These are phyloP conservation scores for Lamellibrachia satsuma DNA, from an alignment of 2,888 invertebrate species.

Conservation along the genomic window DNA sequence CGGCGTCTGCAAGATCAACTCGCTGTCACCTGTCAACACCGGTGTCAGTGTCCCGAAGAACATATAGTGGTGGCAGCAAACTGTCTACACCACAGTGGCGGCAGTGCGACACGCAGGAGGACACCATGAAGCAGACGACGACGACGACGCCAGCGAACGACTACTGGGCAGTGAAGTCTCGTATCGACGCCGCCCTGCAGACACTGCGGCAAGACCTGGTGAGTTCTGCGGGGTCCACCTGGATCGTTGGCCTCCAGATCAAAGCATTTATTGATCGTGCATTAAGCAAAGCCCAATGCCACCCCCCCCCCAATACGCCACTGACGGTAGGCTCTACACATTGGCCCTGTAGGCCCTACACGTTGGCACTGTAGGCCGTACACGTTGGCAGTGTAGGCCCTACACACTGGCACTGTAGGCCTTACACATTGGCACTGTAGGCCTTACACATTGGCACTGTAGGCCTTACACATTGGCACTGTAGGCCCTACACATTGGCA, in stretches of 20 bases:
- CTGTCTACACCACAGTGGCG: not conserved
- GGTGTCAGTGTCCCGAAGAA: not conserved
- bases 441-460: too few relatives aligned
- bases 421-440: too few relatives aligned
- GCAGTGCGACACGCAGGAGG: not conserved
- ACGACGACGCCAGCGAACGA: not conserved
- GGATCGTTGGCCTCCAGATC: not conserved
- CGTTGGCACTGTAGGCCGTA: too few relatives aligned
- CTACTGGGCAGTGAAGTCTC: not conserved
- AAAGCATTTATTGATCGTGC: too few relatives aligned
- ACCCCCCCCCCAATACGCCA: too few relatives aligned
- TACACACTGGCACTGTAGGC: too few relatives aligned
- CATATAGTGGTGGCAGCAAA: not conserved
- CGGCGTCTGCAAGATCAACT: not conserved
- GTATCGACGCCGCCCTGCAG: not conserved
- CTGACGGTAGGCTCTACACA: too few relatives aligned
- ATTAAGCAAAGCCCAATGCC: too few relatives aligned
- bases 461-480: not conserved
- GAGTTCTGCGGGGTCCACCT: not conserved
- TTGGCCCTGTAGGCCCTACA: too few relatives aligned
- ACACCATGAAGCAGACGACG: not conserved
- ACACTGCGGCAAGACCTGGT: not conserved
- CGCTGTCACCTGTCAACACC: slow-evolving; percentile 10
- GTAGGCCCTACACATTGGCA: too few relatives aligned
- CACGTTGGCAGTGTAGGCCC: too few relatives aligned